Evolutionary conservation across 2,797 vertebrate genomes (phyloP).

Genomic region (Lepilemur ruficaudatus): DNA sequence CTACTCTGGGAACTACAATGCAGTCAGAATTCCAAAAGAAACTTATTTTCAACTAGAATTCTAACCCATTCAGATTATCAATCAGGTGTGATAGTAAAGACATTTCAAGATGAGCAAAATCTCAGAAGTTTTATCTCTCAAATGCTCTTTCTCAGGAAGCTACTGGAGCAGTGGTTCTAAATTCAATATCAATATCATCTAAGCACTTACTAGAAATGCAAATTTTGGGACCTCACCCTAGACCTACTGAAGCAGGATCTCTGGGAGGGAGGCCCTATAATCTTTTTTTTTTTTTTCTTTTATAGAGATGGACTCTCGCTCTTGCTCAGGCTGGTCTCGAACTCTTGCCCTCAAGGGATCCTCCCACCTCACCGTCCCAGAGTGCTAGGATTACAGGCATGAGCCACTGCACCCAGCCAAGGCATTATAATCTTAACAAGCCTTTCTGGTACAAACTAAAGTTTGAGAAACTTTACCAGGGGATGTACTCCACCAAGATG

Average conservation of each 20-base stretch:
- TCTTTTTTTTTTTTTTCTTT: no score
- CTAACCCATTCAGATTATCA: not conserved
- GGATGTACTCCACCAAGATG: not conserved
- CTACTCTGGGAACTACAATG: not conserved
- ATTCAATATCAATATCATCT: not conserved
- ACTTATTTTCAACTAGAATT: not conserved
- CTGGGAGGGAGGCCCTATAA: no score
- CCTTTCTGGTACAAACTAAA: not conserved
- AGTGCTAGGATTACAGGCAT: no score
- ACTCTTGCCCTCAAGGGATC: no score
- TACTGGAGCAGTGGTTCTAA: not conserved
- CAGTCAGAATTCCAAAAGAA: not conserved
- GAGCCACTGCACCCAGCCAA: no score
- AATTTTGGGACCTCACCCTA: not conserved
- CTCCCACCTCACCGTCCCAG: no score
- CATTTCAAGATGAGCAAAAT: not conserved
- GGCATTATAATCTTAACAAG: not conserved
- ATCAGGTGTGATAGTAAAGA: not conserved
- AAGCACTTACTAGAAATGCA: not conserved
- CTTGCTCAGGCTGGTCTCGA: no score
- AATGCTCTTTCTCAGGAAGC: not conserved
- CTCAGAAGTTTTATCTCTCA: not conserved
- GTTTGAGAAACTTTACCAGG: not conserved
- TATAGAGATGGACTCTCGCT: no score
- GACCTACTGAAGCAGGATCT: not conserved